A percentile compares a stretch with the other conserved stretches of the same genome.
These are phyloP conservation scores for Gadus chalcogrammus DNA, from an alignment of 2,113 vertebrate genomes.

Conservation along the genomic window DNA sequence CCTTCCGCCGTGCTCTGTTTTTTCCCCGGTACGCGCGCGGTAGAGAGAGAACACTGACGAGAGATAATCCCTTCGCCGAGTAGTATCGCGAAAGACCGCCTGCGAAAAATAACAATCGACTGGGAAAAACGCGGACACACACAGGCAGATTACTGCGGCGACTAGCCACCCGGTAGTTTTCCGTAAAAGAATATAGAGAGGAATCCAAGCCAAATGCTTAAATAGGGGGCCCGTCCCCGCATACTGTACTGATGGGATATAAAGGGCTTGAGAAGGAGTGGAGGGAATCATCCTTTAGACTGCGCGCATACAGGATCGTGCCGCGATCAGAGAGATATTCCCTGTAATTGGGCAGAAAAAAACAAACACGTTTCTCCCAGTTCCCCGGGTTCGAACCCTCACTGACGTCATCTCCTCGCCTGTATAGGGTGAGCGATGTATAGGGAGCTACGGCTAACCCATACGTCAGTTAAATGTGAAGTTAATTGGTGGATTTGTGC, in stretches of 20 bases:
- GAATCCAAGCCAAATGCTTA: slow-evolving; percentile 16
- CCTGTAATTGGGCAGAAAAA: slow-evolving; percentile 18
- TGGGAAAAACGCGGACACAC: slow-evolving; percentile 51
- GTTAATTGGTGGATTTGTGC: too few relatives aligned
- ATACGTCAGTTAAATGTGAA: too few relatives aligned
- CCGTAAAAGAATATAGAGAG: slow-evolving; percentile 23
- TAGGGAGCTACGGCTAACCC: too few relatives aligned
- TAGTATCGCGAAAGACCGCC: slow-evolving; percentile 41
- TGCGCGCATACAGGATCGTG: slow-evolving; percentile 46
- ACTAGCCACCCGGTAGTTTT: slow-evolving; percentile 56
- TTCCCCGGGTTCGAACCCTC: too few relatives aligned
- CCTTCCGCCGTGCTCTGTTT: slow-evolving; percentile 20
- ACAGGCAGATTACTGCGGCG: slow-evolving; percentile 52
- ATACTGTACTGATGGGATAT: too few relatives aligned
- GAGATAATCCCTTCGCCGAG: slow-evolving; percentile 62
- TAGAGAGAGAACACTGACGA: slow-evolving; percentile 55
- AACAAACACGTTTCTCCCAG: slow-evolving; percentile 13
- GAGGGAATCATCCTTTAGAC: slow-evolving; percentile 44
- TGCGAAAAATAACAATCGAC: slow-evolving; percentile 58
- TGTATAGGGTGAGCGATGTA: too few relatives aligned
- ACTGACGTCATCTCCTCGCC: too few relatives aligned
- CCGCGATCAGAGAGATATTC: slow-evolving; percentile 27
- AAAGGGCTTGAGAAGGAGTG: too few relatives aligned
- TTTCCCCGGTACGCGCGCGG: slow-evolving; percentile 5
- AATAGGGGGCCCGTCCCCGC: too few relatives aligned